Evolutionary conservation across 2,888 invertebrate genomes (phyloP), one percentile per base, ranked within the genome.

Genomic region (Zaprionus bogoriensis): DNA sequence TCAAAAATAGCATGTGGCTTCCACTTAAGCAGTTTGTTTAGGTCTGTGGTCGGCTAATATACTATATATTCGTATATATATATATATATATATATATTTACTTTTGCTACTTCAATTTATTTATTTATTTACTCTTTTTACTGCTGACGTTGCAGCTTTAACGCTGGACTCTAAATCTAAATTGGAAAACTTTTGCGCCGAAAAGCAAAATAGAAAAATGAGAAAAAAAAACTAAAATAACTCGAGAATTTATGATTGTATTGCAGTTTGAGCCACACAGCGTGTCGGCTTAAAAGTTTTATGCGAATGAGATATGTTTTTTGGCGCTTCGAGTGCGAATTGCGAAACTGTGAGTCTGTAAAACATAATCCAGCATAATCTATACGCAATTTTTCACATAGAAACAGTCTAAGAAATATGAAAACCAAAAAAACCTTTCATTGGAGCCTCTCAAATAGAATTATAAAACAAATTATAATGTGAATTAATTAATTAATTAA

Each of bases 121-220:
- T 3, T 10, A 4, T 14, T 23, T 25, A 5, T 10, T 42, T n/a
- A 5, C 2, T 14, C 7, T 32, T 27, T 7, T 27, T 10, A 27
- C 1, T n/a, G n/a, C n/a, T n/a, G n/a, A n/a, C n/a, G n/a, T n/a
- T n/a, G n/a, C 14, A 12, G 32, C 12, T 10, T 30, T 30, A 30
- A n/a, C n/a, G n/a, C n/a, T n/a, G n/a, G n/a, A n/a, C n/a, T 79
- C 66, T 80, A 74, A 80, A 70, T 74, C 74, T 68, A 75, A 80
- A 83, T 83, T 80, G 76, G 74, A 83, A 82, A 82, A 82, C 64
- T 83, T 82, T 74, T 67, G 14, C 39, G 20, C 38, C 44, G 54
- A 19, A 17, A 19, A n/a, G 44, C 17, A 52, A 32, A 57, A 27
- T 4, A 25, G 7, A 42, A 52, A 28, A 42, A 7, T 50, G n/a